Percentiles rank a stretch among this genome's conserved stretches.
phyloP scores from a whole-genome alignment of 2,888 invertebrate species.

The Leistus spinibarbis region DNA sequence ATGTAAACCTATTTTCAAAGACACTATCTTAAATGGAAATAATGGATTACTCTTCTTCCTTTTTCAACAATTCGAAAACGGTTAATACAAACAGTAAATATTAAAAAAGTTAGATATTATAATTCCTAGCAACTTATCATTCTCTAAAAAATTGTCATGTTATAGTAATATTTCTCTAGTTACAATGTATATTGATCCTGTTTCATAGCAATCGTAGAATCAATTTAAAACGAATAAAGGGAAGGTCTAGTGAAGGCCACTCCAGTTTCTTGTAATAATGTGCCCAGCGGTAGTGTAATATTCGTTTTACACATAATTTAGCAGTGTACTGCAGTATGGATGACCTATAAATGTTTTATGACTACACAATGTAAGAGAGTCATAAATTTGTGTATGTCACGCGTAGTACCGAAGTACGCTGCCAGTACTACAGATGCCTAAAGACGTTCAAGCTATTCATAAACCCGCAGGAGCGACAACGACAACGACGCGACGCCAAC shows the following conservation, averaged over 20 bases:
- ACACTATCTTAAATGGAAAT: too few species aligned
- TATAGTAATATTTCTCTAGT: too few species aligned
- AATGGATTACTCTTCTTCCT: too few species aligned
- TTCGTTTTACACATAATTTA: neutral
- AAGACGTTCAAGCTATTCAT: slow-evolving; percentile 1
- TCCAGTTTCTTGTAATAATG: neutral
- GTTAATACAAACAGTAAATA: neutral
- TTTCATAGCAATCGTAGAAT: too few species aligned
- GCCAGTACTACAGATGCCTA: neutral
- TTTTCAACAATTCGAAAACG: neutral
- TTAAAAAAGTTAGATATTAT: neutral
- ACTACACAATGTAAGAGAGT: neutral
- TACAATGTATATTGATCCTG: too few species aligned
- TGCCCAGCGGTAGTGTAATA: neutral
- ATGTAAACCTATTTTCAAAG: too few species aligned
- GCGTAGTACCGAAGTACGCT: neutral
- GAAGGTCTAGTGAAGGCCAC: neutral
- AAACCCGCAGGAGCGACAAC: neutral
- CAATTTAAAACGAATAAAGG: neutral
- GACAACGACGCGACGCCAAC: slow-evolving; percentile 7
- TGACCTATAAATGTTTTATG: slow-evolving; percentile 11
- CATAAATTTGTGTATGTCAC: neutral
- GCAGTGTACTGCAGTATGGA: neutral
- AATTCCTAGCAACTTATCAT: too few species aligned
- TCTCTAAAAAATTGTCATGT: too few species aligned